A percentile compares a stretch with the other conserved stretches of the same genome.
These are phyloP conservation scores for Teleogryllus oceanicus DNA, from an alignment of 2,888 invertebrate species.

Conservation along the genomic window DNA sequence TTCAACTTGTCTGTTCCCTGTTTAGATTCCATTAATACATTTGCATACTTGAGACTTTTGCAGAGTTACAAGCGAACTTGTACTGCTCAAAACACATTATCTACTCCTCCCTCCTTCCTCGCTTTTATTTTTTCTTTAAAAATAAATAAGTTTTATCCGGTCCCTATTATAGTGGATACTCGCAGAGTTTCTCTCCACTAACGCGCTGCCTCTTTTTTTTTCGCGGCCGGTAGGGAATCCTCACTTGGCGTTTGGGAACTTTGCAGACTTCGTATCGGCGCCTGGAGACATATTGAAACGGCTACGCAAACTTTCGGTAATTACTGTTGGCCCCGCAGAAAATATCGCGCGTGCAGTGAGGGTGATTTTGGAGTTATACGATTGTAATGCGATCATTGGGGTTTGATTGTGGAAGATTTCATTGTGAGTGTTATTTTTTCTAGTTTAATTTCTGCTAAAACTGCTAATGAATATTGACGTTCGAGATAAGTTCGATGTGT, in stretches of 20 bases:
- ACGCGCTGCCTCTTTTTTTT: not conserved
- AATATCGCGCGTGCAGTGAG: too few species aligned
- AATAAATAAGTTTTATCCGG: not conserved
- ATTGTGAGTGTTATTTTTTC: too few species aligned
- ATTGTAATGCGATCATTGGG: too few species aligned
- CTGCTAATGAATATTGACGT: too few species aligned
- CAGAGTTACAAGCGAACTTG: conserved; percentile 1
- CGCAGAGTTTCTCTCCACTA: not conserved
- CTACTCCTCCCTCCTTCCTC: not conserved
- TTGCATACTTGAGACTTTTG: conserved; percentile 18
- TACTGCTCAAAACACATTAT: conserved; percentile 18
- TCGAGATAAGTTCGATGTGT: too few species aligned
- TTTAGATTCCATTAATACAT: conserved; percentile 18
- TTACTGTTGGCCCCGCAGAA: too few species aligned
- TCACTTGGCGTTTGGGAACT: not conserved
- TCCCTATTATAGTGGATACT: not conserved
- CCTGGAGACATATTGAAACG: not conserved
- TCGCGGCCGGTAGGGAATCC: not conserved
- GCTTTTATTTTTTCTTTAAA: not conserved
- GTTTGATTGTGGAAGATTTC: too few species aligned
- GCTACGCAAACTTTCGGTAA: too few species aligned
- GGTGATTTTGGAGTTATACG: too few species aligned
- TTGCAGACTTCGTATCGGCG: not conserved
- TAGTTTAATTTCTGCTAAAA: too few species aligned
- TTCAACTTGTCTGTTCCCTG: conserved; percentile 7